A percentile compares a stretch with the other conserved stretches of the same genome.
phyloP scores from a whole-genome alignment of 2,113 vertebrate genomes.

The Erythrolamprus reginae region DNA sequence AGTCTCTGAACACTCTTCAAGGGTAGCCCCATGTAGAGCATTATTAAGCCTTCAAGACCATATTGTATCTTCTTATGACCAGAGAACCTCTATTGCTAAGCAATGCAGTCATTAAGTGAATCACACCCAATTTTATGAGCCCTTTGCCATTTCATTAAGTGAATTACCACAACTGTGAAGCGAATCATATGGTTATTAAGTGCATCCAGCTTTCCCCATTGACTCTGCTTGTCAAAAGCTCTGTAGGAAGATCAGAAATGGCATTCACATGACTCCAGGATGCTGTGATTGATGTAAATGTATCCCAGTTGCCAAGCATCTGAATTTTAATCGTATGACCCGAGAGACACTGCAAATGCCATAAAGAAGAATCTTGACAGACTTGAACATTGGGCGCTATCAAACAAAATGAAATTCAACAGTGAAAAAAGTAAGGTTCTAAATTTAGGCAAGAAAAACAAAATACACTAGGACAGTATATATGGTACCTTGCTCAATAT shows the following conservation, averaged over 20 bases:
- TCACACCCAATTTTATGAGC: background rate
- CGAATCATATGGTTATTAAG: background rate
- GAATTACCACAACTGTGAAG: background rate
- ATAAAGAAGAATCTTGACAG: too few species aligned
- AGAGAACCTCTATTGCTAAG: background rate
- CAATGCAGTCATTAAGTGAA: background rate
- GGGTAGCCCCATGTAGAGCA: too few species aligned
- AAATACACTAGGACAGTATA: too few species aligned
- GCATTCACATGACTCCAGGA: background rate
- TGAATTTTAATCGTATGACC: background rate
- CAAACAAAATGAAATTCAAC: too few species aligned
- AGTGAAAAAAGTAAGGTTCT: too few species aligned
- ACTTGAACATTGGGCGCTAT: too few species aligned
- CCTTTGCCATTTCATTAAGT: background rate
- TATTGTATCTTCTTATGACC: background rate
- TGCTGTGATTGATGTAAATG: background rate
- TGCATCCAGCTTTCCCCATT: background rate
- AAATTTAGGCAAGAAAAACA: too few species aligned
- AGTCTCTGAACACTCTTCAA: too few species aligned
- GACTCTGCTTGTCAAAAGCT: background rate
- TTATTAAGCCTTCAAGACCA: conserved; percentile 3
- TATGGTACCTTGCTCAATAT: too few species aligned
- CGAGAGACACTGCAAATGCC: background rate
- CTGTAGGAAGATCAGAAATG: background rate
- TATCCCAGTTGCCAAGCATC: background rate